A percentile compares a stretch with the other conserved stretches of the same genome.
Evolutionary conservation across 2,888 invertebrate genomes (phyloP).

Genomic region (Watsonalla binaria): DNA sequence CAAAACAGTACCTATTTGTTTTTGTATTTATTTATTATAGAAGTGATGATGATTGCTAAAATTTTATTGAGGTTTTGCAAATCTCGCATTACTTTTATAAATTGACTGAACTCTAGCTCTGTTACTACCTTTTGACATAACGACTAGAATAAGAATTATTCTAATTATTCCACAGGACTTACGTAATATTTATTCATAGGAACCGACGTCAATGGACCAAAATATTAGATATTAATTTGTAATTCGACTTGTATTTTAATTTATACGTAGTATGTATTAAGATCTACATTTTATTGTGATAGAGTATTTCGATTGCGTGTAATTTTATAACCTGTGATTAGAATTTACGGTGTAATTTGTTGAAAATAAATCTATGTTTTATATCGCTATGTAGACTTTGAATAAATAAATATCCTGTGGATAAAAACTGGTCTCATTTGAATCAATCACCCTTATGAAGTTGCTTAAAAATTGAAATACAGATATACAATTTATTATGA

Average conservation of each 20-base stretch:
- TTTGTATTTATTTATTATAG: constrained; percentile 18
- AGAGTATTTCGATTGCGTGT: constrained; percentile 32
- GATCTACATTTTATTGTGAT: constrained; percentile 34
- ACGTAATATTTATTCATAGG: not conserved
- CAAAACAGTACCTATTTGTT: constrained; percentile 14
- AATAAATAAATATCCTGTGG: not conserved
- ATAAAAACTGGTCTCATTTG: not conserved
- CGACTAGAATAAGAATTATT: constrained; percentile 16
- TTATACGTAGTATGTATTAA: constrained; percentile 20
- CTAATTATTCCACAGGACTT: constrained; percentile 5
- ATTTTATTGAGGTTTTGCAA: constrained; percentile 33
- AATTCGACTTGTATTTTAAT: constrained; percentile 25
- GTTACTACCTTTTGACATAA: not conserved
- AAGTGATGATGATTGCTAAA: constrained; percentile 7
- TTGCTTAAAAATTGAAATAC: too few relatives aligned
- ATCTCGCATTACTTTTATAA: constrained; percentile 24
- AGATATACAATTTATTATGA: too few relatives aligned
- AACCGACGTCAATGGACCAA: not conserved
- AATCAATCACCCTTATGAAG: not conserved
- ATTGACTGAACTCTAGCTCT: constrained; percentile 6
- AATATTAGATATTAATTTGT: constrained; percentile 7
- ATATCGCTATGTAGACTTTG: constrained; percentile 18
- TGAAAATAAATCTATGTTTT: constrained; percentile 58
- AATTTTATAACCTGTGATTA: constrained; percentile 64
- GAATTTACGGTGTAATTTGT: constrained; percentile 54